Percentiles rank a stretch among this genome's conserved stretches.
These are phyloP conservation scores for Discoglossus pictus DNA, from an alignment of 2,797 vertebrate species.

Conservation along the genomic window DNA sequence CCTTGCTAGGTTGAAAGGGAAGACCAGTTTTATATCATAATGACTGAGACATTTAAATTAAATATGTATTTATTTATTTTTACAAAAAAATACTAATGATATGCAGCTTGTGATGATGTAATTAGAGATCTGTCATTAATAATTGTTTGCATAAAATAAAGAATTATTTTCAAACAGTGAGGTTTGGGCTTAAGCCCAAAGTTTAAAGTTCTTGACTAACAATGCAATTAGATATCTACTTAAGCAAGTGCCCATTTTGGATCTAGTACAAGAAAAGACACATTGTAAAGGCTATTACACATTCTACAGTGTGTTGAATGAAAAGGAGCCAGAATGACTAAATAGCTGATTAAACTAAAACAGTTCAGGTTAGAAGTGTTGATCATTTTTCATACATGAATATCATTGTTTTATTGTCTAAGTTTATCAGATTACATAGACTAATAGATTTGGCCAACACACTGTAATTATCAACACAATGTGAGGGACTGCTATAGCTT, in stretches of 20 bases:
- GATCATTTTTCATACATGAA: no score
- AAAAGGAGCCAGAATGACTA: slow-evolving; percentile 26
- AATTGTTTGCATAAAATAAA: slow-evolving; percentile 33
- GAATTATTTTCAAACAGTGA: slow-evolving; percentile 11
- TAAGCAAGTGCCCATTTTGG: slow-evolving; percentile 25
- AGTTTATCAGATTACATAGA: no score
- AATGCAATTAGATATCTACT: slow-evolving; percentile 15
- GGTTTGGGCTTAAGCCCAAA: slow-evolving; percentile 9
- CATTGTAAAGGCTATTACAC: slow-evolving; percentile 11
- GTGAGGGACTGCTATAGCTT: no score
- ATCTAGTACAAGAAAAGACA: slow-evolving; percentile 12
- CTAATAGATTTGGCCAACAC: no score
- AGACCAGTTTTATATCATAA: no score
- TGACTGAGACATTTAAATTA: no score
- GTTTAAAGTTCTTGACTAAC: slow-evolving; percentile 12
- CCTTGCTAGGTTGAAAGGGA: no score
- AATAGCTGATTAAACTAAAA: background rate
- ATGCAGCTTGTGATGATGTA: slow-evolving; percentile 4
- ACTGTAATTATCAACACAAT: no score
- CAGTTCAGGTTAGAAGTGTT: no score
- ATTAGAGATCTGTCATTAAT: slow-evolving; percentile 27
- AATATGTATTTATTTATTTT: no score
- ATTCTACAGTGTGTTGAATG: slow-evolving; percentile 27
- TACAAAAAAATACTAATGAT: no score
- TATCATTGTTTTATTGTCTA: no score